Evolutionary conservation across 2,113 vertebrate genomes (phyloP), one percentile per base, ranked within the genome.

Genomic region (Hucho hucho): DNA sequence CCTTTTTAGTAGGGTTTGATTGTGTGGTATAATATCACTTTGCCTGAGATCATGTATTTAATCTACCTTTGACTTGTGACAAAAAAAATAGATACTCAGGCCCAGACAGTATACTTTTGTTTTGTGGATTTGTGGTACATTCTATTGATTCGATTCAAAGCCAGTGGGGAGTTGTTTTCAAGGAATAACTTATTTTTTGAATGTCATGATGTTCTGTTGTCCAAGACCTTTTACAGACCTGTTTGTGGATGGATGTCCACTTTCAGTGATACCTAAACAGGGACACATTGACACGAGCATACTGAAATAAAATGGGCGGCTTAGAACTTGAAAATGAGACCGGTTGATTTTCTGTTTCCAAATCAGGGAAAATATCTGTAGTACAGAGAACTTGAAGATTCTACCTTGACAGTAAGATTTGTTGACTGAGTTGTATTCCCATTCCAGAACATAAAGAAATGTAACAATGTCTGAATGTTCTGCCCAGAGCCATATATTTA

Each of bases 101-200:
- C n/a, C n/a, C n/a, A n/a, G n/a, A n/a, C 70, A 79, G 47, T 65
- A 16, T 69, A 24, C 75, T 58, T 61, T 69, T 72, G 69, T 64
- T n/a, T 76, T 24, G 77, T 70, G 61, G 81, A 68, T 69, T 63
- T 72, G 79, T 82, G 73, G 72, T 90, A 80, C 79, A 87, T 80
- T 74, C 64, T 75, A 72, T 85, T 1, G 29, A 43, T 43, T n/a
- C 1, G 0, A 69, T 53, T 53, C 4, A 13, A 80, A 49, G 53
- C 66, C 61, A 25, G 63, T 49, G 70, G 67, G 49, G 25, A 76
- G 0, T 66, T 26, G 24, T 64, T 63, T 14, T 63, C 12, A 69
- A 75, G 29, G 22, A 32, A 28, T 61, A 64, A 59, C 56, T 82
- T 68, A 9, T 59, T 78, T 67, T 46, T 46, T 22, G 59, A 53